Conservation (phyloP, 1,140 invertebrate species). For the Caenorhabditis briggsae region DNA sequence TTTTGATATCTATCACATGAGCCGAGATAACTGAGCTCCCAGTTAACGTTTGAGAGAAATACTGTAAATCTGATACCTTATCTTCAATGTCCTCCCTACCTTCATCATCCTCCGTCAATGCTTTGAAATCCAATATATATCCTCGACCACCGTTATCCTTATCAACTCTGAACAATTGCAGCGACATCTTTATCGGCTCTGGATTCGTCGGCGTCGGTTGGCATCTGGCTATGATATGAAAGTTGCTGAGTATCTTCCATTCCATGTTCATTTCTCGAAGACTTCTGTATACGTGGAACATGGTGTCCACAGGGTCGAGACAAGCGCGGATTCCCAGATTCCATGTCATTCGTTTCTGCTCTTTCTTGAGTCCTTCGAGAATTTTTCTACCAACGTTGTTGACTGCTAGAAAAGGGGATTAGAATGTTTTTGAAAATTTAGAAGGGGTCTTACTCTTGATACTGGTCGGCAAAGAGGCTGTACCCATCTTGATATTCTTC, state of each 20-base stretch:
- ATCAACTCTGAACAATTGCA: constrained; percentile 98
- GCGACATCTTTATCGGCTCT: constrained; percentile 88
- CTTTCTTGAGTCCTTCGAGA: constrained; percentile 20
- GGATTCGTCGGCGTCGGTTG: constrained; percentile 80
- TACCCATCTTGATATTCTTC: constrained; percentile 71
- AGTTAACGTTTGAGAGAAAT: too few species aligned
- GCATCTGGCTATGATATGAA: constrained; percentile 89
- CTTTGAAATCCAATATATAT: constrained; percentile 97
- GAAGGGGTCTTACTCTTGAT: constrained; percentile 86
- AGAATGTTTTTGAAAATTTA: neutral
- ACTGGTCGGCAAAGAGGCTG: constrained; percentile 88
- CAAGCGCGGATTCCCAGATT: constrained; percentile 97
- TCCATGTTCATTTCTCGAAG: constrained; percentile 96
- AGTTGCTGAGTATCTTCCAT: constrained; percentile 94
- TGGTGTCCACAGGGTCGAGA: constrained; percentile 95
- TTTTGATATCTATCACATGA: too few species aligned
- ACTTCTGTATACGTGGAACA: constrained; percentile 99
- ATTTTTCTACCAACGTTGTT: constrained; percentile 21
- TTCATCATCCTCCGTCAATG: constrained; percentile 79
- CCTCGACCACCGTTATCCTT: constrained; percentile 83
- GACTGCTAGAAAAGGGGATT: neutral
- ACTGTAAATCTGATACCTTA: neutral
- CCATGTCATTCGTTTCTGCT: constrained; percentile 96
- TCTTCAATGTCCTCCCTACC: too few species aligned
- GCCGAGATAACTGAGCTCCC: too few species aligned